These are phyloP conservation scores for Zaprionus obscuricornis DNA, from an alignment of 2,888 invertebrate species.

Conservation along the genomic window DNA sequence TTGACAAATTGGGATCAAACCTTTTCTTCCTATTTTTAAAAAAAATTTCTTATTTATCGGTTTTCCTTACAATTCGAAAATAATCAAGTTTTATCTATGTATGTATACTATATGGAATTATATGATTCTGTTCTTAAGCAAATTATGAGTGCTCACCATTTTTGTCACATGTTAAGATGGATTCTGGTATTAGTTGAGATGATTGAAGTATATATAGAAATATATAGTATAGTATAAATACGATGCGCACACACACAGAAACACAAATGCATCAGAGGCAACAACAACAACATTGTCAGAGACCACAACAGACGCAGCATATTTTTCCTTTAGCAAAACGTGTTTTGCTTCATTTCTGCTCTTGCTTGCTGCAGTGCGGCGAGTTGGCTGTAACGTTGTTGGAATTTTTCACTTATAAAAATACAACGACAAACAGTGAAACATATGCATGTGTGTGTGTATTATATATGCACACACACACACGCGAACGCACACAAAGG, in stretches of 20 bases:
- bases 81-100: too few species aligned
- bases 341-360: constrained; percentile 75
- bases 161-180: not conserved
- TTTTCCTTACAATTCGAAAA: too few species aligned
- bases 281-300: constrained; percentile 46
- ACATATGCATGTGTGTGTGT: constrained; percentile 1
- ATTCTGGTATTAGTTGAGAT: constrained; percentile 45
- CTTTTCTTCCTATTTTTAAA: too few species aligned
- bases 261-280: constrained; percentile 56
- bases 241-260: constrained; percentile 57
- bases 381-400: constrained; percentile 65
- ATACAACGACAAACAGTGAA: constrained; percentile 53
- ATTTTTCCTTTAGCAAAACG: constrained; percentile 67
- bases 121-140: too few species aligned
- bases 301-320: constrained; percentile 67
- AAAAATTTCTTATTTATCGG: too few species aligned
- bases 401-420: constrained; percentile 78
- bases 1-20: too few species aligned
- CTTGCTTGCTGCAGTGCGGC: constrained; percentile 52
- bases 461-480: constrained; percentile 22
- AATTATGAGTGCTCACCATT: constrained; percentile 57
- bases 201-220: constrained; percentile 31
- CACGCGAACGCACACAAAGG: constrained; percentile 18
- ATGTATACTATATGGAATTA: too few species aligned
- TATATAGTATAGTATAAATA: constrained; percentile 33